Evolutionary conservation across 2,888 invertebrate species (phyloP), one percentile per base, ranked within the genome.

Genomic region (Pandemis heparana): DNA sequence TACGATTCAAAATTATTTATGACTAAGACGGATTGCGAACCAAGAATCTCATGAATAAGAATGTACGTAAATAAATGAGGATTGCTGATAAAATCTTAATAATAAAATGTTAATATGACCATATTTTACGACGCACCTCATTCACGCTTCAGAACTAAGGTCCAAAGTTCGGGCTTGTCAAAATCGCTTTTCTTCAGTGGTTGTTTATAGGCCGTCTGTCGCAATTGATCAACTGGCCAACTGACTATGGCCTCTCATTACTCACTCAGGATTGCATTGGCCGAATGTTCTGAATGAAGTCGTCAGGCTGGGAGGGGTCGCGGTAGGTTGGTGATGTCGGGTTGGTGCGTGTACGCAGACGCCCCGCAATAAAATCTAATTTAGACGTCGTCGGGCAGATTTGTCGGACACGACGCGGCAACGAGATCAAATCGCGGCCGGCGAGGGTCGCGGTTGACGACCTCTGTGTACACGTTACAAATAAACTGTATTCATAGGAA

Each of bases 311-410:
- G 77, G 77, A 79, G 82, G 71, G 86, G 78, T 86, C 88, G 75
- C 71, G 71, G 75, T 86, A 83, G 76, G 77, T 76, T 90, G 90
- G 92, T 81, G 77, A 70, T 78, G 79, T 76, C 75, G 71, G 80
- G 79, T 81, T 82, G 82, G 83, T 81, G 83, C 86, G 85, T 56
- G 56, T 85, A 85, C 81, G 86, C 91, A 90, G 92, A 91, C 93
- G 92, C 87, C 87, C 87, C 83, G 92, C 89, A 93, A 93, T 94
- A 94, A 94, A 94, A 94, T 94, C 94, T 93, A 94, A 94, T 94
- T 94, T 94, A 94, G 92, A 92, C 92, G 89, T 93, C 84, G 87
- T 85, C 85, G 84, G 83, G 87, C 91, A 91, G 94, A 93, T 93
- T 93, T 92, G 92, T 92, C 89, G 88, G 89, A 85, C 86, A 83